Conservation (phyloP, 1,140 invertebrate species). For the Drosophila guanche region DNA sequence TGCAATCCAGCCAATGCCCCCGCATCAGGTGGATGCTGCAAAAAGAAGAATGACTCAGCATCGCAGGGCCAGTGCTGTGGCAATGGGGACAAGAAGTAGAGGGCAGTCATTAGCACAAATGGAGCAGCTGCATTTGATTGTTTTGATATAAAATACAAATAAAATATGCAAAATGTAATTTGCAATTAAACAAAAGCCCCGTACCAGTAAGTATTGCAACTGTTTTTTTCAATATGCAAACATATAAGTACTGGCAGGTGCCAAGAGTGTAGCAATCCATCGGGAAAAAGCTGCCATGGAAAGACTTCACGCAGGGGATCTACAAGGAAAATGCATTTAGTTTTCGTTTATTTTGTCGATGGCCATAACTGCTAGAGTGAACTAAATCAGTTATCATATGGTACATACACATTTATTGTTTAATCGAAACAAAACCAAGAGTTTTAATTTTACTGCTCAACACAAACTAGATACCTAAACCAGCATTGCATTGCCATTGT, state of each 20-base stretch:
- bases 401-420: slow-evolving; percentile 46
- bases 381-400: slow-evolving; percentile 34
- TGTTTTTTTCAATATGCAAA: too few species aligned
- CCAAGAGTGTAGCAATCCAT: too few species aligned
- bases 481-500: slow-evolving; percentile 51
- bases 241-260: too few species aligned
- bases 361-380: slow-evolving; percentile 41
- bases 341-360: slow-evolving; percentile 26
- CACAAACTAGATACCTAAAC: slow-evolving; percentile 56
- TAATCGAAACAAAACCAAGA: slow-evolving; percentile 59
- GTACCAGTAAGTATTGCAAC: too few species aligned
- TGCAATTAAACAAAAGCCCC: too few species aligned
- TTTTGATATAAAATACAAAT: too few species aligned
- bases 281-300: too few species aligned
- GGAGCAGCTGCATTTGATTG: too few species aligned
- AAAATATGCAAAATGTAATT: too few species aligned
- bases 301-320: too few species aligned
- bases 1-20: slow-evolving; percentile 42
- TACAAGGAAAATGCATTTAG: slow-evolving; percentile 33
- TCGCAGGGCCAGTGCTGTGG: slow-evolving; percentile 40
- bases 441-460: slow-evolving; percentile 50
- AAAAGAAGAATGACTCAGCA: slow-evolving; percentile 11
- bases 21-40: slow-evolving; percentile 31
- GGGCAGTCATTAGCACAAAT: neutral
- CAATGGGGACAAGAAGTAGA: slow-evolving; percentile 22